Evolutionary conservation across 2,888 invertebrate species (phyloP).

Genomic region (Drosophila austrosaltans): DNA sequence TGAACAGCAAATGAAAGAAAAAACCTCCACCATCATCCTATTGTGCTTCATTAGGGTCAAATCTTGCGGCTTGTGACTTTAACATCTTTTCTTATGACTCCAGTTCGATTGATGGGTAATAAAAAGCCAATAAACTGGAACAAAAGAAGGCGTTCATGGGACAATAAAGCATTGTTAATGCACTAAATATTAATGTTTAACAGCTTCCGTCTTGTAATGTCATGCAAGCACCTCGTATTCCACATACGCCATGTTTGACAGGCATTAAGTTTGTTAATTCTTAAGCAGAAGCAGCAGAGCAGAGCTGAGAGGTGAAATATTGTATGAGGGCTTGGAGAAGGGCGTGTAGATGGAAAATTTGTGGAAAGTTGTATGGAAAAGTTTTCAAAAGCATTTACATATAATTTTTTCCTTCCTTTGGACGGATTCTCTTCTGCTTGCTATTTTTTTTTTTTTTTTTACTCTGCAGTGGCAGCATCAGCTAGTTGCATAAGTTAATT

Average conservation of each 20-base stretch:
- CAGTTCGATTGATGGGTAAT: no score
- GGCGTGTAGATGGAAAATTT: background rate
- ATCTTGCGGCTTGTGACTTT: no score
- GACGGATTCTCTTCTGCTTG: background rate
- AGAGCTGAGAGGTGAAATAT: conserved; percentile 11
- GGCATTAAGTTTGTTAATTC: conserved; percentile 65
- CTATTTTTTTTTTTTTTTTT: conserved; percentile 13
- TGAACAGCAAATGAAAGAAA: no score
- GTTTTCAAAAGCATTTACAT: conserved; percentile 64
- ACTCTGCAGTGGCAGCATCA: conserved; percentile 1
- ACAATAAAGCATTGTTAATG: background rate
- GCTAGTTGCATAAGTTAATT: conserved; percentile 76
- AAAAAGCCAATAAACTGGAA: no score
- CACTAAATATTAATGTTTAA: conserved; percentile 12
- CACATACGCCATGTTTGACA: conserved; percentile 60
- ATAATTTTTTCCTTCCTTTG: conserved; percentile 33
- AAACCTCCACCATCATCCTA: no score
- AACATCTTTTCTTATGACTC: no score
- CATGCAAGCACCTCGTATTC: conserved; percentile 27
- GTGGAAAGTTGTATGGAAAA: conserved; percentile 46
- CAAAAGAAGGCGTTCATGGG: no score
- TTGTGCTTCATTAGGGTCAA: no score
- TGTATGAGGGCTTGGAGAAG: background rate
- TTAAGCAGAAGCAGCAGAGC: conserved; percentile 42
- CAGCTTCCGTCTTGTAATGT: background rate